phyloP scores from a whole-genome alignment of 2,888 invertebrate species.

The Agriopis leucophaearia region DNA sequence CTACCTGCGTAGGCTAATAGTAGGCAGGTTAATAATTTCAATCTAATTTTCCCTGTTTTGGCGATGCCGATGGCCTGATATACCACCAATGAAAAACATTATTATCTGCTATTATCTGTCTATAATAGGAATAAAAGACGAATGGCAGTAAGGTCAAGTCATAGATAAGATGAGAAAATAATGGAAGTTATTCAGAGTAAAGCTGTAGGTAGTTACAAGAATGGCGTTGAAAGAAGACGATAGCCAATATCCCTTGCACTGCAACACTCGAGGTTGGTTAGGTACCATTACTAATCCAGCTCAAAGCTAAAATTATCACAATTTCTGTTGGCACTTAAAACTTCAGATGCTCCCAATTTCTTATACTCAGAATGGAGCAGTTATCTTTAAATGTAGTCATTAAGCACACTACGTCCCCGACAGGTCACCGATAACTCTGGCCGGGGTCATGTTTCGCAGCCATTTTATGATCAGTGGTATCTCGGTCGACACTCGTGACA shows the following conservation, averaged over 20 bases:
- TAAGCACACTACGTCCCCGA: constrained; percentile 50
- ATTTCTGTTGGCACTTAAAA: constrained; percentile 15
- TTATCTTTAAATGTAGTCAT: constrained; percentile 45
- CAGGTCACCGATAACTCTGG: constrained; percentile 63
- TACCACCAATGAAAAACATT: background rate
- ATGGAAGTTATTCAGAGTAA: background rate
- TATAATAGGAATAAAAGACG: background rate
- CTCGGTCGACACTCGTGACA: constrained; percentile 61
- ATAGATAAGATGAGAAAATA: constrained; percentile 2
- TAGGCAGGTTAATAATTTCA: background rate
- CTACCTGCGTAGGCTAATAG: background rate
- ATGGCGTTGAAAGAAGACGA: too few relatives aligned
- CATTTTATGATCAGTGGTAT: constrained; percentile 74
- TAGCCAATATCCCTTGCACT: background rate
- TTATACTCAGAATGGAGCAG: constrained; percentile 32
- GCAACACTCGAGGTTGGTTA: background rate
- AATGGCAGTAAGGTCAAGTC: constrained; percentile 1
- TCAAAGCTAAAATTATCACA: background rate
- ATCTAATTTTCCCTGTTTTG: background rate
- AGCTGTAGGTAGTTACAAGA: too few relatives aligned
- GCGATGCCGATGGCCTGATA: background rate
- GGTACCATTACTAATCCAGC: background rate
- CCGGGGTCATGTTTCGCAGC: constrained; percentile 68
- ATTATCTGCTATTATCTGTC: background rate
- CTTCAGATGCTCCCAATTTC: constrained; percentile 41